These are phyloP conservation scores for Istiophorus platypterus DNA, from an alignment of 2,113 vertebrate species.

Conservation along the genomic window DNA sequence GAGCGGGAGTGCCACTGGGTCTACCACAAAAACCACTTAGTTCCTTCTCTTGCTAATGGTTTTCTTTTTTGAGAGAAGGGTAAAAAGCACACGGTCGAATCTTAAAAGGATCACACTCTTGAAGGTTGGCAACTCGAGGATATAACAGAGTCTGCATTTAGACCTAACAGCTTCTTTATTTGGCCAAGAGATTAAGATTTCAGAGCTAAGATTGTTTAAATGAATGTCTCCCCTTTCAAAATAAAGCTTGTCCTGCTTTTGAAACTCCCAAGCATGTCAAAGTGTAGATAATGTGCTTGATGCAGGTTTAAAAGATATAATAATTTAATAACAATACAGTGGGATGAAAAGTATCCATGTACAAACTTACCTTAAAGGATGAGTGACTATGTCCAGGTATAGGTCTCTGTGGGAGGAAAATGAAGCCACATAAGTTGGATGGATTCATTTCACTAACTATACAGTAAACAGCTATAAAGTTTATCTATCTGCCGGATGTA, in stretches of 20 bases:
- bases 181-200: conserved; percentile 31
- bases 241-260: conserved; percentile 12
- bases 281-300: background rate
- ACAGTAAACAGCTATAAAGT: background rate
- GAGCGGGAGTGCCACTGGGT: conserved; percentile 70
- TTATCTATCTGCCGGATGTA: too few species aligned
- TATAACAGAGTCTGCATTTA: conserved; percentile 43
- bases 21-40: conserved; percentile 84
- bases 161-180: conserved; percentile 41
- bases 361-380: conserved; percentile 83
- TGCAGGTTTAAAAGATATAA: conserved; percentile 5
- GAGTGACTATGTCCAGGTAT: conserved; percentile 84
- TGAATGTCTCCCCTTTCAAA: background rate
- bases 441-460: background rate
- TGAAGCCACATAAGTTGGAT: conserved; percentile 30
- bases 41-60: conserved; percentile 77
- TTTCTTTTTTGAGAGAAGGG: conserved; percentile 76
- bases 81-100: conserved; percentile 60
- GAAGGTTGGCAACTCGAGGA: conserved; percentile 44
- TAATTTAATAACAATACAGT: background rate
- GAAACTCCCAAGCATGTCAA: conserved; percentile 1
- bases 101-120: conserved; percentile 70
- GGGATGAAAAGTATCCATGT: background rate
- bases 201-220: conserved; percentile 3
- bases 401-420: conserved; percentile 81